A percentile compares a stretch with the other conserved stretches of the same genome.
Conservation (phyloP, 2,113 vertebrate species). For the Oenanthe oenanthe region DNA sequence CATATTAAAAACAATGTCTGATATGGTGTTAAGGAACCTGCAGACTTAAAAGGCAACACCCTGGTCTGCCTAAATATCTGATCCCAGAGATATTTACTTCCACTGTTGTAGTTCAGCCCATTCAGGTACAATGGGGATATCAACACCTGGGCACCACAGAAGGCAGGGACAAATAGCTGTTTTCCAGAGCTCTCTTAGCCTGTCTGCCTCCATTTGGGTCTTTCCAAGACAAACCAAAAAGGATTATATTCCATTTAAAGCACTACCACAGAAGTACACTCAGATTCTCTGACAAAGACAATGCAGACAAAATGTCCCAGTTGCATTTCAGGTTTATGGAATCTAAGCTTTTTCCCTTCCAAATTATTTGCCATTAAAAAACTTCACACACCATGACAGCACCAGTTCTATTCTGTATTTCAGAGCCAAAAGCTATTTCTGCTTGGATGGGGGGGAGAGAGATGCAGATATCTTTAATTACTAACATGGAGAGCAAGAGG, state of each 20-base stretch:
- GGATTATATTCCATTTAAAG: background rate
- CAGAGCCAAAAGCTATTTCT: background rate
- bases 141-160: background rate
- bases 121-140: background rate
- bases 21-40: background rate
- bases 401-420: background rate
- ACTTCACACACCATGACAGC: background rate
- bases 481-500: background rate
- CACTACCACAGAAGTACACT: background rate
- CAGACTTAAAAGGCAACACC: background rate
- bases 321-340: background rate
- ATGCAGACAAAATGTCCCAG: background rate
- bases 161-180: background rate
- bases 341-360: background rate
- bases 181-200: background rate
- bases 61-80: background rate
- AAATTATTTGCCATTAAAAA: background rate
- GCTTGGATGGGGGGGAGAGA: background rate
- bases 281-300: background rate
- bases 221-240: background rate
- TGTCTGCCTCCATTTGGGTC: background rate
- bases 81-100: background rate
- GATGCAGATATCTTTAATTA: background rate
- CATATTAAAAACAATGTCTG: background rate
- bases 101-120: background rate